phyloP scores from a whole-genome alignment of 1,140 invertebrate species.

The Drosophila pachea region DNA sequence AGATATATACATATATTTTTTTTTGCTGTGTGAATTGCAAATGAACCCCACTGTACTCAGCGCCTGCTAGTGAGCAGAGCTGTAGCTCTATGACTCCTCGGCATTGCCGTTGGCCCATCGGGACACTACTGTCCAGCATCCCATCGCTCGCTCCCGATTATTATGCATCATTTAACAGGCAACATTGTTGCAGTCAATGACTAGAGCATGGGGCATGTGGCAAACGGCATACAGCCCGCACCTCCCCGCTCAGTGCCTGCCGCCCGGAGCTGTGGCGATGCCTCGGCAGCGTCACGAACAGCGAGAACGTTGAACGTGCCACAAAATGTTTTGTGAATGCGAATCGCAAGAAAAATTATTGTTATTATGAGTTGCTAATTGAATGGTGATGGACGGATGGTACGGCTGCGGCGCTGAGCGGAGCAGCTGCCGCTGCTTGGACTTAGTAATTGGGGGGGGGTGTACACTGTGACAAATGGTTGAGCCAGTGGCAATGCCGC shows the following conservation, averaged over 20 bases:
- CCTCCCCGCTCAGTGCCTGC: conserved; percentile 17
- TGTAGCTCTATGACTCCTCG: conserved; percentile 58
- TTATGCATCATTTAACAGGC: conserved; percentile 76
- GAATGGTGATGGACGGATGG: conserved; percentile 63
- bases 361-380: conserved; percentile 77
- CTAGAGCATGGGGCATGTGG: conserved; percentile 38
- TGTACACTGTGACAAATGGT: conserved; percentile 37
- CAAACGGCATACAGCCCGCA: background rate
- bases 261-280: conserved; percentile 1
- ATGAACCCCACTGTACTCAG: conserved; percentile 12
- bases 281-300: conserved; percentile 64
- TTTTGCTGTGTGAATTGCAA: too few relatives aligned
- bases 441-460: conserved; percentile 5
- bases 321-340: conserved; percentile 73
- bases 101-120: conserved; percentile 41
- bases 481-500: background rate
- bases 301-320: conserved; percentile 64
- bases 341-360: conserved; percentile 73
- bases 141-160: conserved; percentile 52
- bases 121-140: conserved; percentile 59
- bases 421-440: conserved; percentile 15
- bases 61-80: conserved; percentile 8
- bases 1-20: background rate
- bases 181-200: conserved; percentile 76
- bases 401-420: conserved; percentile 6